Base-by-base conservation (phyloP, 1,140 invertebrate genomes). In the Cyclargus thomasi region DNA sequence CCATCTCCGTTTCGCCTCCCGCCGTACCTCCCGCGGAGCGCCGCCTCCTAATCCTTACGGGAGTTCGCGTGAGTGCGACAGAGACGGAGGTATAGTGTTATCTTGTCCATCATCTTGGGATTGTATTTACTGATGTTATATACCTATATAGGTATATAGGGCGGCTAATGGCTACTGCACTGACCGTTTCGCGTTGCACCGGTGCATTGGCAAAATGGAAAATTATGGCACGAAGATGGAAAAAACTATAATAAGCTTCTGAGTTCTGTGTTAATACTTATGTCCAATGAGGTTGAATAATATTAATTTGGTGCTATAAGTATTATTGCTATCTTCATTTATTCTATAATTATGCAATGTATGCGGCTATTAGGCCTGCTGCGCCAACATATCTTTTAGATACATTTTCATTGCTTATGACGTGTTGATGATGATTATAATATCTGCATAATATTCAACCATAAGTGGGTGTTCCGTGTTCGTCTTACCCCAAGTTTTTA, bases 91-190 rank as follows among this genome's bases (percentile, higher is more conserved):
- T 66, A 74, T 80, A 71, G 83, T 77, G 83, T 87, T 86, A 85
- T 88, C 84, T 86, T 86, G 81, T 90, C 82, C 78, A 77, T 85
- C 82, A 84, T 85, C 80, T 82, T 67, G 66, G 76, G 71, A 76
- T 67, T 70, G 77, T 80, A 86, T 85, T 78, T 85, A 85, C 68
- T 69, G 29, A 29, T 29, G 39, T 62, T 76, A 82, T 72, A 76
- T 84, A 82, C 65, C 59, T 79, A 77, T 0, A 11, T 47, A 47
- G 39, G 39, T 47, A 47, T 47, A 47, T 47, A 47, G 39, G 11
- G 11, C 1, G 63, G 65, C 78, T 73, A 63, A 66, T 74, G 67
- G 75, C 72, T 68, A 76, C 70, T 20, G 55, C 55, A 21, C 55
- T 20, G 55, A 59, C 18, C 55, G 55, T 11, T 17, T 17, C 53